Percentiles rank a stretch among this genome's conserved stretches.
These are phyloP conservation scores for Poecilobothrus nobilitatus DNA, from an alignment of 2,888 invertebrate species.

Conservation along the genomic window DNA sequence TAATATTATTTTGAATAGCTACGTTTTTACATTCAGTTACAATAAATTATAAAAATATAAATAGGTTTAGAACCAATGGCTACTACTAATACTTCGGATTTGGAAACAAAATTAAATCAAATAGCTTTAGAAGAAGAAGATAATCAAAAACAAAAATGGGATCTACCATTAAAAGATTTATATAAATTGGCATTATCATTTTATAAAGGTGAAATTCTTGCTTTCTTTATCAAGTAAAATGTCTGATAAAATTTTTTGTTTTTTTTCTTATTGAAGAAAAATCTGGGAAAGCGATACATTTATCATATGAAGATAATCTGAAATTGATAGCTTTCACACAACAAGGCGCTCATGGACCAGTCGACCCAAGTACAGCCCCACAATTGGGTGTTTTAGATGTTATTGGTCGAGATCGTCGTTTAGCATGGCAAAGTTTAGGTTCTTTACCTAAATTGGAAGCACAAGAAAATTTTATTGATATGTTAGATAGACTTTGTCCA, in stretches of 20 bases:
- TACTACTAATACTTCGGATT: neutral
- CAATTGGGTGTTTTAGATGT: slow-evolving; percentile 90
- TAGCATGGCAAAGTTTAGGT: slow-evolving; percentile 82
- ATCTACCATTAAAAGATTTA: slow-evolving; percentile 65
- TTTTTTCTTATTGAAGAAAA: slow-evolving; percentile 58
- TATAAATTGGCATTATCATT: slow-evolving; percentile 84
- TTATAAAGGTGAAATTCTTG: slow-evolving; percentile 65
- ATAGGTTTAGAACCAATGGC: neutral
- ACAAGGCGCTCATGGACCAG: slow-evolving; percentile 80
- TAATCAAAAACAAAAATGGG: slow-evolving; percentile 49
- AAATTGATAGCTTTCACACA: slow-evolving; percentile 87
- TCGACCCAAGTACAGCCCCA: slow-evolving; percentile 45
- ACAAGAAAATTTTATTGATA: slow-evolving; percentile 84
- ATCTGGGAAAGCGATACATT: slow-evolving; percentile 92
- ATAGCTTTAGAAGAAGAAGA: slow-evolving; percentile 8
- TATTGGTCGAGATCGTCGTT: slow-evolving; percentile 82
- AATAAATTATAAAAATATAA: neutral
- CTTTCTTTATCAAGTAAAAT: slow-evolving; percentile 10
- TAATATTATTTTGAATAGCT: no score
- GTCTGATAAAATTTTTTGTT: slow-evolving; percentile 12
- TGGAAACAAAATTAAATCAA: slow-evolving; percentile 8
- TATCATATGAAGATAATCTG: slow-evolving; percentile 88
- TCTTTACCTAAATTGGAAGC: slow-evolving; percentile 59
- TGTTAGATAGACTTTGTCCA: slow-evolving; percentile 79
- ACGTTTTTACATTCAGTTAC: no score